Evolutionary conservation across 2,797 vertebrate genomes (phyloP).

Genomic region (Pseudochirops corinnae): DNA sequence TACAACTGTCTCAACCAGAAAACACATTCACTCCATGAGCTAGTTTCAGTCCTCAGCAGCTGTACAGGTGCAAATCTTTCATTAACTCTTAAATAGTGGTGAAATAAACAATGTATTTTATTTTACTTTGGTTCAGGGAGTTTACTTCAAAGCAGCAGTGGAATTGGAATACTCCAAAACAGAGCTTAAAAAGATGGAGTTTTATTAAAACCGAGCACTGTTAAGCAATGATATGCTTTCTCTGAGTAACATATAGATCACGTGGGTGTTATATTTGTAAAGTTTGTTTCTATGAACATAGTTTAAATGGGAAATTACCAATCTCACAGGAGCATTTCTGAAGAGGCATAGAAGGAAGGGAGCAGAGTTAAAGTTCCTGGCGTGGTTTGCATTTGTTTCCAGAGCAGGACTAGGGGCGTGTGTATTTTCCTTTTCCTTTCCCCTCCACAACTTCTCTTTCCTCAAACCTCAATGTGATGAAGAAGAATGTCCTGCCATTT

Average conservation of each 20-base stretch:
- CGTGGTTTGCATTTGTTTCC: neutral
- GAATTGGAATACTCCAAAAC: conserved; percentile 54
- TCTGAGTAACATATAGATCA: conserved; percentile 28
- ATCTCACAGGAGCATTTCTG: neutral
- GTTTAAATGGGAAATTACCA: conserved; percentile 31
- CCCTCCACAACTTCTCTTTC: neutral
- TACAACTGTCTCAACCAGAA: conserved; percentile 91
- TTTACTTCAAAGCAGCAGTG: conserved; percentile 68
- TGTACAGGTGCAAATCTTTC: conserved; percentile 95
- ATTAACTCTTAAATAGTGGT: conserved; percentile 89
- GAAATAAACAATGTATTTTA: conserved; percentile 81
- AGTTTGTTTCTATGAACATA: conserved; percentile 39
- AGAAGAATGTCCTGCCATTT: neutral
- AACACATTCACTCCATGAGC: conserved; percentile 84
- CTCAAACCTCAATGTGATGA: neutral
- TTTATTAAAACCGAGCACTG: conserved; percentile 61
- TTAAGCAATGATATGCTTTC: conserved; percentile 24
- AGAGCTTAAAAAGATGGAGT: conserved; percentile 59
- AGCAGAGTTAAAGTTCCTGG: conserved; percentile 16
- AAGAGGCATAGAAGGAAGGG: conserved; percentile 38
- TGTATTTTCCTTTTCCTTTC: neutral
- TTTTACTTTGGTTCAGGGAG: conserved; percentile 80
- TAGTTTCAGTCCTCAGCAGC: conserved; percentile 84
- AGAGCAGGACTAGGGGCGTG: neutral
- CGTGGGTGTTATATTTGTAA: neutral